Conservation (phyloP, 2,113 vertebrate genomes). For the Nyctereutes procyonoides region DNA sequence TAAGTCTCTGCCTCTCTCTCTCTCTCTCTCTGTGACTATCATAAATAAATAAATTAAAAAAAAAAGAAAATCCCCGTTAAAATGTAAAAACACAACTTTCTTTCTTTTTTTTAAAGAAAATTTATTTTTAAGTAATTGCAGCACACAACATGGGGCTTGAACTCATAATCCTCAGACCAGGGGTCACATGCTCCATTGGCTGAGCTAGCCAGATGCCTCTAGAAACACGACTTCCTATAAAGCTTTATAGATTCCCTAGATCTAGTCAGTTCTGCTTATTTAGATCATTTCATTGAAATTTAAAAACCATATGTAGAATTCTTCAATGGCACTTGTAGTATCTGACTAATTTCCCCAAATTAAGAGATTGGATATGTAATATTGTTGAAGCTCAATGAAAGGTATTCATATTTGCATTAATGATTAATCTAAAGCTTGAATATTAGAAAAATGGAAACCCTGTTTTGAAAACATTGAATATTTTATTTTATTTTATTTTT, state of each 20-base stretch:
- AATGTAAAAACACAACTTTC: neutral
- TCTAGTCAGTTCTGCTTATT: neutral
- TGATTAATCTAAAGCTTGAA: neutral
- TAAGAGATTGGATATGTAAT: neutral
- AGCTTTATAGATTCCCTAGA: neutral
- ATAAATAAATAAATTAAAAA: no score
- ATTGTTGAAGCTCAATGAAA: neutral
- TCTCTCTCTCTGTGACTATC: no score
- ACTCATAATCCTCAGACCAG: neutral
- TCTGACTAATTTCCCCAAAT: neutral
- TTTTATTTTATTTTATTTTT: no score
- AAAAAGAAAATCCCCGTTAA: neutral
- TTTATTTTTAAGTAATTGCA: neutral
- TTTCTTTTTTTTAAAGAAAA: neutral
- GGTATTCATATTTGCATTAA: neutral
- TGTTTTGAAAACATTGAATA: constrained; percentile 28
- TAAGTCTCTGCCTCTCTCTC: no score
- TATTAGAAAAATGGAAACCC: neutral
- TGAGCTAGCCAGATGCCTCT: neutral
- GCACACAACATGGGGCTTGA: neutral
- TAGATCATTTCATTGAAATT: neutral
- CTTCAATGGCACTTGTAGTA: neutral
- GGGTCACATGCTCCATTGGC: neutral
- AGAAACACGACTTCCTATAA: neutral
- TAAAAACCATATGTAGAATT: neutral